phyloP scores from a whole-genome alignment of 2,888 invertebrate species.

The Linnaemya tessellans region DNA sequence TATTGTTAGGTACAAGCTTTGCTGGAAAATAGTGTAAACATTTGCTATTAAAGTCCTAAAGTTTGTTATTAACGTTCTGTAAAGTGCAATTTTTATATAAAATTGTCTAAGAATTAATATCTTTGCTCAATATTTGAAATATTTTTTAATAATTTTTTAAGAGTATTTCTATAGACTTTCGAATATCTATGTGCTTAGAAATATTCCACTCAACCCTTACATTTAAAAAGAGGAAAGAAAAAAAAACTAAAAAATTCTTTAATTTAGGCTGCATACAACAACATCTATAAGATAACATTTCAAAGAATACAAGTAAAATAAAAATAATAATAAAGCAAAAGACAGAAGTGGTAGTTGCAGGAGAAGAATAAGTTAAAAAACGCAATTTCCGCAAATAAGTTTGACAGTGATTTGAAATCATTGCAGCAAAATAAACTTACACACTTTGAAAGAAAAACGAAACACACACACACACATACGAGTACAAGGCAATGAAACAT shows the following conservation, averaged over 20 bases:
- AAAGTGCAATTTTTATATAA: too few species aligned
- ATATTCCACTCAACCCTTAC: not conserved
- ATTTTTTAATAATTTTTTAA: not conserved
- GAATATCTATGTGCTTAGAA: not conserved
- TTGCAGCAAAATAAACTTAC: constrained; percentile 57
- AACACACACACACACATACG: not conserved
- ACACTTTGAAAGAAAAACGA: not conserved
- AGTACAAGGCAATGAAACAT: constrained; percentile 46
- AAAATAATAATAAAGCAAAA: constrained; percentile 6
- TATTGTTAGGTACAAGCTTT: too few species aligned
- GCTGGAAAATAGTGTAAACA: too few species aligned
- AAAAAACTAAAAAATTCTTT: not conserved
- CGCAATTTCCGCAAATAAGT: constrained; percentile 72
- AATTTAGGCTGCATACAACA: not conserved
- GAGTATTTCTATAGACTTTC: not conserved
- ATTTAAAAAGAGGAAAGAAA: too few species aligned
- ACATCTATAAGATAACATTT: not conserved
- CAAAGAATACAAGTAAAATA: not conserved
- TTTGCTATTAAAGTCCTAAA: too few species aligned
- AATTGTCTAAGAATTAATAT: too few species aligned
- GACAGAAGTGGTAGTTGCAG: constrained; percentile 7
- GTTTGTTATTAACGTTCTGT: too few species aligned
- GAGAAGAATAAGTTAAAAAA: constrained; percentile 47
- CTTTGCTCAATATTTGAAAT: not conserved
- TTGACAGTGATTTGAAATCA: constrained; percentile 72